Percentiles rank a stretch among this genome's conserved stretches.
Evolutionary conservation across 2,797 vertebrate species (phyloP).

Genomic region (Picus viridis): DNA sequence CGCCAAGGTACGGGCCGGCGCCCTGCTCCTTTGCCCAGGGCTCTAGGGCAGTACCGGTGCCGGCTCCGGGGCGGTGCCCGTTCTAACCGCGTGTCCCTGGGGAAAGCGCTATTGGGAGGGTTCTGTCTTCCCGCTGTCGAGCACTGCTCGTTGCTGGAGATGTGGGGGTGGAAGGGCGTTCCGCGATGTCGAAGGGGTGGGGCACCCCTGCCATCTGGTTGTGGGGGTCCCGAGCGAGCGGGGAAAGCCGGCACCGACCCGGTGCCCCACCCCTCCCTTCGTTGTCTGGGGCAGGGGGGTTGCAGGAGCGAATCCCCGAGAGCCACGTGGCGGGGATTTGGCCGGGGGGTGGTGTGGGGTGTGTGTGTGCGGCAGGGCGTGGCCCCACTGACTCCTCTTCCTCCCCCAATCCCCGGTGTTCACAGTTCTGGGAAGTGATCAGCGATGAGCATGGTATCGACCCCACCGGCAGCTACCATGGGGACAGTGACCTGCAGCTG

Average conservation of each 20-base stretch:
- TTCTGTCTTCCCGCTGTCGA: not conserved
- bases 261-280: not conserved
- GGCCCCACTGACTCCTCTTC: not conserved
- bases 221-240: not conserved
- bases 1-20: slow-evolving; percentile 85
- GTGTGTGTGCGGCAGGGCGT: not conserved
- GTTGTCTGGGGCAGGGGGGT: no score
- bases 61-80: not conserved
- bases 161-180: no score
- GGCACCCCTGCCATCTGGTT: not conserved
- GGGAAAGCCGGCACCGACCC: not conserved
- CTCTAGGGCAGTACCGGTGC: not conserved
- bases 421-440: slow-evolving; percentile 94
- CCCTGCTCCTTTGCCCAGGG: no score
- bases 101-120: not conserved
- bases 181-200: no score
- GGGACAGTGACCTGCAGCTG: slow-evolving; percentile 94
- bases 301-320: not conserved
- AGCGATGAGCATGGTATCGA: slow-evolving; percentile 87
- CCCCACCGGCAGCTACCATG: slow-evolving; percentile 87
- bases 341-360: not conserved
- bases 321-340: not conserved
- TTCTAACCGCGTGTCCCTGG: no score
- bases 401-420: not conserved
- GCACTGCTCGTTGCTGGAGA: no score